phyloP scores from a whole-genome alignment of 2,113 vertebrate genomes.

The Pampusana beccarii region DNA sequence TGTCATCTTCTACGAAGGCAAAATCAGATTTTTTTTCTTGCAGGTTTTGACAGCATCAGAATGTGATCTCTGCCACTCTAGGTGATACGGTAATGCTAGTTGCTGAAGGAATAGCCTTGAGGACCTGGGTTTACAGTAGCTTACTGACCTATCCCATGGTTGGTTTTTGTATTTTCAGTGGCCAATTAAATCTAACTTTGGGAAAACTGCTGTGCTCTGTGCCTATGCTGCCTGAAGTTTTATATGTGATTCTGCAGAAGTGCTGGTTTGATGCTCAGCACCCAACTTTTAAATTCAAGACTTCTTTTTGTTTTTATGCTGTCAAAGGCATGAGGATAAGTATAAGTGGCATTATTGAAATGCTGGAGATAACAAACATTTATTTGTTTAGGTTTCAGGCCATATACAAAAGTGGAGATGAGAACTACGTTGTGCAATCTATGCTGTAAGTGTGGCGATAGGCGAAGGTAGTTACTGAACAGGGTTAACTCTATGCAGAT shows the following conservation, averaged over 20 bases:
- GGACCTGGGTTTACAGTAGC: not conserved
- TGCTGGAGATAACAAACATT: not conserved
- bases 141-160: not conserved
- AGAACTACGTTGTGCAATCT: not conserved
- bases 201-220: not conserved
- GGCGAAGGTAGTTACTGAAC: not conserved
- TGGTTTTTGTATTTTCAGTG: not conserved
- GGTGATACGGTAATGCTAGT: not conserved
- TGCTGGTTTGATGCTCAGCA: not conserved
- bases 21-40: not conserved
- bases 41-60: not conserved
- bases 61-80: not conserved
- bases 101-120: not conserved
- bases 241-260: not conserved
- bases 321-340: not conserved
- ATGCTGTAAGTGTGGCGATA: not conserved
- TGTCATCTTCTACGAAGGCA: not conserved
- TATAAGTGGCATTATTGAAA: not conserved
- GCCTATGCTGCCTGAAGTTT: not conserved
- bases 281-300: not conserved
- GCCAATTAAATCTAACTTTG: not conserved
- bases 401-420: not conserved
- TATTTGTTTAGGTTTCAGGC: not conserved
- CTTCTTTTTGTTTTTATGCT: not conserved
- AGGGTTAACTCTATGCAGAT: not conserved